Conservation (phyloP, 2,888 invertebrate genomes). For the Aphodius granarius region DNA sequence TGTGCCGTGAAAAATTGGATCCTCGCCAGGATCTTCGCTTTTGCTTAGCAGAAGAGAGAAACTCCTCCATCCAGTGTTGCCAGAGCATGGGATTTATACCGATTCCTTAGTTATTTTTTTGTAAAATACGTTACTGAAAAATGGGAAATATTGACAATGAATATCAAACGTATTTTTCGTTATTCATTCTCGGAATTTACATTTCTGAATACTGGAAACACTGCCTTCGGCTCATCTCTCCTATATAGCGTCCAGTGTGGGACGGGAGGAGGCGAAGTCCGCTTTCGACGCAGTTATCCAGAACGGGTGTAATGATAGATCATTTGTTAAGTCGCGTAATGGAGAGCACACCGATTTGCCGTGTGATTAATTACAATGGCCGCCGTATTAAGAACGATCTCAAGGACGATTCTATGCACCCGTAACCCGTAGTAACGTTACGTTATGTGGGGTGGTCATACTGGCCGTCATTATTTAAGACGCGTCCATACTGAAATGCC, state of each 20-base stretch:
- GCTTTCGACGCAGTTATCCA: background rate
- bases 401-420: background rate
- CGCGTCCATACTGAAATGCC: background rate
- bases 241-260: background rate
- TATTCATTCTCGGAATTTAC: too few species aligned
- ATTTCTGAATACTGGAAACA: too few species aligned
- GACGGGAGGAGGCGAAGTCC: background rate
- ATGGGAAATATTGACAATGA: too few species aligned
- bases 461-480: background rate
- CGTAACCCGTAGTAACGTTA: background rate
- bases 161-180: too few species aligned
- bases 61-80: background rate
- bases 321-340: background rate
- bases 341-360: background rate
- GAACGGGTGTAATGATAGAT: background rate
- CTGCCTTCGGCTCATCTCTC: too few species aligned
- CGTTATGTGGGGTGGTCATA: background rate
- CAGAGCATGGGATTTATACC: too few species aligned
- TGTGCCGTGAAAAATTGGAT: background rate
- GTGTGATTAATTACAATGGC: constrained; percentile 5
- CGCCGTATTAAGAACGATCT: background rate
- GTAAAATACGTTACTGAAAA: too few species aligned
- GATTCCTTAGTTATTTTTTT: too few species aligned
- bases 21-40: background rate
- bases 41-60: background rate